Conservation (phyloP, 2,888 invertebrate genomes). For the Crepidodera aurea region DNA sequence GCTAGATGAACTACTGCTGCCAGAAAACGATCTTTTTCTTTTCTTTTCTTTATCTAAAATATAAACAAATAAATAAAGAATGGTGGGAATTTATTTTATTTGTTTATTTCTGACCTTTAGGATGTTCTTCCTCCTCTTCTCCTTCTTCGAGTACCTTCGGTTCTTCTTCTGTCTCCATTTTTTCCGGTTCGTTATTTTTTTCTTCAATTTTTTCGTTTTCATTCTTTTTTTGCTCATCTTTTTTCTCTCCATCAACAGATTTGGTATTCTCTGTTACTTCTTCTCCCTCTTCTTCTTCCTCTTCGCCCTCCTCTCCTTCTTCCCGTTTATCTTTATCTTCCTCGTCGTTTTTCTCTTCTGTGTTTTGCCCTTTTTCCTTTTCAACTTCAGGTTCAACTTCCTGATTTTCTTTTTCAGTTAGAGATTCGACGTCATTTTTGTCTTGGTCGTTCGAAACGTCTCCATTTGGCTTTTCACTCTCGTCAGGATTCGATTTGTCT, state of each 20-base stretch:
- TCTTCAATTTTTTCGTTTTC: constrained; percentile 44
- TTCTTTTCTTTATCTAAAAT: constrained; percentile 49
- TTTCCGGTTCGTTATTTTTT: constrained; percentile 48
- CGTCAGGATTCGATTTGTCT: constrained; percentile 33
- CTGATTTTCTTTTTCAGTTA: constrained; percentile 34
- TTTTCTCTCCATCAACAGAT: constrained; percentile 58
- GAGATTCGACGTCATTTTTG: constrained; percentile 44
- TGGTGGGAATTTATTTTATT: background rate
- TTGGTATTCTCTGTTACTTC: constrained; percentile 43
- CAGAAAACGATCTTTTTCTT: constrained; percentile 65
- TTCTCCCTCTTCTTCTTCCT: constrained; percentile 44
- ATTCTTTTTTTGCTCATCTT: constrained; percentile 44
- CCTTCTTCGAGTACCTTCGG: too few species aligned
- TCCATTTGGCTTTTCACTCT: constrained; percentile 14
- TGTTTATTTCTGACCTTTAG: constrained; percentile 24
- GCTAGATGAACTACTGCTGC: constrained; percentile 62
- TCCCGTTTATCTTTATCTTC: constrained; percentile 54
- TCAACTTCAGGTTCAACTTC: constrained; percentile 29
- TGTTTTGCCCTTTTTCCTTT: constrained; percentile 61
- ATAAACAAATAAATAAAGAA: constrained; percentile 6
- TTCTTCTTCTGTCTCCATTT: constrained; percentile 21
- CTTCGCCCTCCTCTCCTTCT: constrained; percentile 48
- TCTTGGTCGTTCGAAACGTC: constrained; percentile 25
- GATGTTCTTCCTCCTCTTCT: constrained; percentile 33
- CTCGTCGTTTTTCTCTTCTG: constrained; percentile 52